phyloP scores from a whole-genome alignment of 2,888 invertebrate genomes.

The Campaea margaritaria region DNA sequence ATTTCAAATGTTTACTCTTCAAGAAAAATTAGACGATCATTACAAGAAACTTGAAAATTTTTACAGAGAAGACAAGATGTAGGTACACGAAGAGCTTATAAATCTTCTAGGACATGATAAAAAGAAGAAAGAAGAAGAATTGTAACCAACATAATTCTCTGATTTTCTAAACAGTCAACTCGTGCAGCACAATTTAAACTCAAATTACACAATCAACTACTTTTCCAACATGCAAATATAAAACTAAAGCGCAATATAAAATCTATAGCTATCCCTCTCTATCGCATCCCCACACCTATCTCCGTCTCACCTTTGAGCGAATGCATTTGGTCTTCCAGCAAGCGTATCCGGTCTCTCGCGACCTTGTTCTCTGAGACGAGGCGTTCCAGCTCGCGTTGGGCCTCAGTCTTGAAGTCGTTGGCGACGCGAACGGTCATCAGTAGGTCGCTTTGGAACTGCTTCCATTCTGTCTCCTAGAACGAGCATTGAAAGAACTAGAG shows the following conservation, averaged over 20 bases:
- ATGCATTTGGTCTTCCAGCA: conserved; percentile 92
- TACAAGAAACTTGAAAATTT: no score
- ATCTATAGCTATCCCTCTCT: conserved; percentile 14
- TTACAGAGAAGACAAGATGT: no score
- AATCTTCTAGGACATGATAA: not conserved
- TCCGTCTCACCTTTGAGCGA: conserved; percentile 88
- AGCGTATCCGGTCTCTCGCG: conserved; percentile 90
- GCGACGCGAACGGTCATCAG: conserved; percentile 97
- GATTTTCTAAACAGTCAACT: not conserved
- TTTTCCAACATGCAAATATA: conserved; percentile 19
- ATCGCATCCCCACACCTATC: not conserved
- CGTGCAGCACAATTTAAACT: conserved; percentile 5
- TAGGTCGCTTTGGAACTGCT: conserved; percentile 96
- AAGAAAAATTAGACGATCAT: no score
- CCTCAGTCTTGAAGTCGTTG: conserved; percentile 98
- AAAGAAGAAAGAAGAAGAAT: not conserved
- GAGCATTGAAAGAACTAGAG: no score
- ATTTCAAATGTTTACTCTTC: not conserved
- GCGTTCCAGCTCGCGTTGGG: conserved; percentile 92
- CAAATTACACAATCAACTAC: conserved; percentile 10
- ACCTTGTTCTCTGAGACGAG: conserved; percentile 93
- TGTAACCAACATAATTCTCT: not conserved
- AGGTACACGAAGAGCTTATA: not conserved
- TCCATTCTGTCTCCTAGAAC: conserved; percentile 93
- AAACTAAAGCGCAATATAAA: conserved; percentile 26